Conservation (phyloP, 2,888 invertebrate species). For the Molanna angustata region DNA sequence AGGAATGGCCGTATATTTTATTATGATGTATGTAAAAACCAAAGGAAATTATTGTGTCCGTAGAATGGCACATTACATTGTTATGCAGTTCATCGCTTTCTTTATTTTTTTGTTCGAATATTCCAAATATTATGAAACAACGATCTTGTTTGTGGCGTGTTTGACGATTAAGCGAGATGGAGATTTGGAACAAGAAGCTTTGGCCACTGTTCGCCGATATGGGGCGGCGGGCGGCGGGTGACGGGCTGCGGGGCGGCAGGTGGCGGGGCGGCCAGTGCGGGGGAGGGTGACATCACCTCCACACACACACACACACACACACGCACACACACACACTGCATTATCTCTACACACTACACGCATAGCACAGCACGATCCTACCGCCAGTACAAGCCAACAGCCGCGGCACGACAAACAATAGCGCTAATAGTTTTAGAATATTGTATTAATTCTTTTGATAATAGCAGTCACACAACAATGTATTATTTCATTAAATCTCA, state of each 20-base stretch:
- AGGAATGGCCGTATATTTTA: conserved; percentile 46
- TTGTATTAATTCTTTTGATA: too few species aligned
- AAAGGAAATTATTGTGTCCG: conserved; percentile 41
- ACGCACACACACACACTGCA: conserved; percentile 12
- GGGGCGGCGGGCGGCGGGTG: too few species aligned
- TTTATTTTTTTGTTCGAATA: too few species aligned
- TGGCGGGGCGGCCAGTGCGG: conserved; percentile 43
- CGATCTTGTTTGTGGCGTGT: too few species aligned
- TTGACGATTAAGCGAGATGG: conserved; percentile 37
- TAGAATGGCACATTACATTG: conserved; percentile 57
- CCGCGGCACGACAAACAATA: conserved; percentile 11
- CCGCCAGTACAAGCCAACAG: too few species aligned
- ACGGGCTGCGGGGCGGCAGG: conserved; percentile 10
- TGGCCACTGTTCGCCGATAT: too few species aligned
- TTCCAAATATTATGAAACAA: too few species aligned
- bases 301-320: too few species aligned
- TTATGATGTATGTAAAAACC: too few species aligned
- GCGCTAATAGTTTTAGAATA: conserved; percentile 18
- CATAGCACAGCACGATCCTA: conserved; percentile 19
- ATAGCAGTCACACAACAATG: conserved; percentile 32
- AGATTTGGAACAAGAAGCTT: conserved; percentile 61
- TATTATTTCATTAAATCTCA: conserved; percentile 22
- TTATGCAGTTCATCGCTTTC: conserved; percentile 11
- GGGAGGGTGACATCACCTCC: too few species aligned
- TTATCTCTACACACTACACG: too few species aligned